Evolutionary conservation across 2,797 vertebrate genomes (phyloP), one percentile per base, ranked within the genome.

Genomic region (Meriones psammophilus): DNA sequence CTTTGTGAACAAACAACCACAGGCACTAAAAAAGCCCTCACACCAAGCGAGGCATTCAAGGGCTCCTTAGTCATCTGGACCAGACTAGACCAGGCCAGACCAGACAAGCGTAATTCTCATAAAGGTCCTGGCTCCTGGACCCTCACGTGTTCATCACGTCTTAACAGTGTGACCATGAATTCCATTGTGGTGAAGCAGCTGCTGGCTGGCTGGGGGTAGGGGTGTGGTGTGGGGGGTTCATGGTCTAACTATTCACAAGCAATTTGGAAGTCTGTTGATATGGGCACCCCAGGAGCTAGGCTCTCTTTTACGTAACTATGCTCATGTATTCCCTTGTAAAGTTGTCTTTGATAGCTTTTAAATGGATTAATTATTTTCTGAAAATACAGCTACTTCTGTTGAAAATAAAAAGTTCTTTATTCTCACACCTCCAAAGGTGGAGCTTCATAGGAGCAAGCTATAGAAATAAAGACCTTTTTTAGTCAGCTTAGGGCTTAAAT

Each of bases 151-250:
- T 96, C 93, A 90, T 84, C 87, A 91, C 93, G 92, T 94, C 94
- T 91, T 80, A 94, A 80, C 80, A 95, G 94, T 92, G 78, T 89
- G 89, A 90, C 96, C 95, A 93, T 86, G 92, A 95, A 97, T 96
- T 96, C 97, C 97, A 95, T 85, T 97, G 95, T 92, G 96, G 97
- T 97, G 97, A 97, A 93, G 94, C 36, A 78, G 91, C 93, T 94
- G 66, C 91, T 95, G 93, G 85, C 96, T 97, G 96, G 95, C 89
- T 39, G 68, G 33, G 14, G 89, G 1, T 30, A 30, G 30, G 30
- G 30, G 42, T 54, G 64, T 46, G 42, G 42, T 50, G 81, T 33
- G 60, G 39, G 13, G 80, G 92, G 90, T 50, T 50, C 91, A 85
- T 1, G 36, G 50, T 95, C 91, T 89, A 83, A 81, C 77, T n/a